A percentile compares a stretch with the other conserved stretches of the same genome.
These are phyloP conservation scores for Thaumetopoea pityocampa DNA, from an alignment of 1,140 invertebrate genomes.

Conservation along the genomic window DNA sequence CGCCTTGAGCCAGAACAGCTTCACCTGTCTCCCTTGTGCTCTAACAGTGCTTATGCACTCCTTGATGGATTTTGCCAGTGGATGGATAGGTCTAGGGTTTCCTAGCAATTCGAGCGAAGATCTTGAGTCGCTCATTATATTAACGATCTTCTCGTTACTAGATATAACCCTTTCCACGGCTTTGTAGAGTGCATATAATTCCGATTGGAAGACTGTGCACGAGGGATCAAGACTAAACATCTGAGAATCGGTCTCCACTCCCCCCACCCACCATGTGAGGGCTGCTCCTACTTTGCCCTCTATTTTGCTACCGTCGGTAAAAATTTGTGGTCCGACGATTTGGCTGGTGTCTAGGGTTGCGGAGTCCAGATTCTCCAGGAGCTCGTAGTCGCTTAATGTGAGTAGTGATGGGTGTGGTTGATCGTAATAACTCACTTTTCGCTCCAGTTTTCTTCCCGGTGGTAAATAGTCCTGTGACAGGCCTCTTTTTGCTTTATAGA, in stretches of 20 bases:
- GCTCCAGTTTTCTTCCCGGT: conserved; percentile 2
- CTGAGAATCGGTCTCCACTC: background rate
- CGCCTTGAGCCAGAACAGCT: conserved; percentile 5
- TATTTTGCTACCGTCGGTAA: conserved; percentile 27
- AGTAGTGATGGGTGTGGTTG: conserved; percentile 2
- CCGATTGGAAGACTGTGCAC: conserved; percentile 23
- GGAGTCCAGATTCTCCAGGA: conserved; percentile 7
- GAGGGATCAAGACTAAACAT: conserved; percentile 7
- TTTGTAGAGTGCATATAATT: conserved; percentile 6
- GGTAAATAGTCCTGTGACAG: conserved; percentile 8
- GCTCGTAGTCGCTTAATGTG: background rate
- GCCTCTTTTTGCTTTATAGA: conserved; percentile 15
- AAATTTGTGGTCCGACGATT: conserved; percentile 3
- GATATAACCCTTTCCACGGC: background rate
- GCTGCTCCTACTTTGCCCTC: conserved; percentile 20
- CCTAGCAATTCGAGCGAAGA: conserved; percentile 11
- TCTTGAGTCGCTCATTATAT: conserved; percentile 21
- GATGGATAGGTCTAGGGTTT: background rate
- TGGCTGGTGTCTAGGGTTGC: background rate
- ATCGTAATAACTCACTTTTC: too few relatives aligned
- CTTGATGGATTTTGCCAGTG: background rate
- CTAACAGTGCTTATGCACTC: background rate
- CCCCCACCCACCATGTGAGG: conserved; percentile 9
- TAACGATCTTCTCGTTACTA: background rate
- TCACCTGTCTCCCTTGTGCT: background rate